phyloP scores from a whole-genome alignment of 1,140 invertebrate species.

The Cydia strobilella region DNA sequence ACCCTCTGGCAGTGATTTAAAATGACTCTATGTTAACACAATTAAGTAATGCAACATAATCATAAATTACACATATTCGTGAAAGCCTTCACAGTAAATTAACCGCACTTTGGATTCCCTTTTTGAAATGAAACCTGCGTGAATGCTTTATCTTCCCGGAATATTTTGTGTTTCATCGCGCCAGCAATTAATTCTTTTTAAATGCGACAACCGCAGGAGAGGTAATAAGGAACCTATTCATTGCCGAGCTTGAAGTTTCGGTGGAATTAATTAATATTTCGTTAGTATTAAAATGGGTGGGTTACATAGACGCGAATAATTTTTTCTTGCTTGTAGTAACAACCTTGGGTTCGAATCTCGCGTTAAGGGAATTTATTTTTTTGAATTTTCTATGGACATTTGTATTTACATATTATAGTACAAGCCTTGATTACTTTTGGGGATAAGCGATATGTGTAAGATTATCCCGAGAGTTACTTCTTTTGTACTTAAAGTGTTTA shows the following conservation, averaged over 20 bases:
- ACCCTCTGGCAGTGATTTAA: background rate
- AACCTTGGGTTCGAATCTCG: no score
- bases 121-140: constrained; percentile 19
- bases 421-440: no score
- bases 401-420: no score
- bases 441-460: no score
- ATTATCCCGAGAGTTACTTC: no score
- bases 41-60: constrained; percentile 32
- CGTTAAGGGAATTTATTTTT: no score
- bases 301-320: no score
- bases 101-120: constrained; percentile 31
- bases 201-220: constrained; percentile 25
- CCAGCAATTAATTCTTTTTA: constrained; percentile 21
- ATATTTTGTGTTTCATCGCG: constrained; percentile 28
- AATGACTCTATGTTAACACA: constrained; percentile 12
- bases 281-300: background rate
- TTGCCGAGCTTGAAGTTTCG: background rate
- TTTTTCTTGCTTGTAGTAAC: no score
- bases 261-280: background rate
- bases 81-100: constrained; percentile 32
- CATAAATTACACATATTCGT: constrained; percentile 31
- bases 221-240: constrained; percentile 13
- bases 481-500: no score
- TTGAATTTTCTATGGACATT: no score
- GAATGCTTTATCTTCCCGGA: constrained; percentile 18